Percentiles rank a stretch among this genome's conserved stretches.
These are phyloP conservation scores for Molossus molossus DNA, from an alignment of 2,797 vertebrate species.

Conservation along the genomic window DNA sequence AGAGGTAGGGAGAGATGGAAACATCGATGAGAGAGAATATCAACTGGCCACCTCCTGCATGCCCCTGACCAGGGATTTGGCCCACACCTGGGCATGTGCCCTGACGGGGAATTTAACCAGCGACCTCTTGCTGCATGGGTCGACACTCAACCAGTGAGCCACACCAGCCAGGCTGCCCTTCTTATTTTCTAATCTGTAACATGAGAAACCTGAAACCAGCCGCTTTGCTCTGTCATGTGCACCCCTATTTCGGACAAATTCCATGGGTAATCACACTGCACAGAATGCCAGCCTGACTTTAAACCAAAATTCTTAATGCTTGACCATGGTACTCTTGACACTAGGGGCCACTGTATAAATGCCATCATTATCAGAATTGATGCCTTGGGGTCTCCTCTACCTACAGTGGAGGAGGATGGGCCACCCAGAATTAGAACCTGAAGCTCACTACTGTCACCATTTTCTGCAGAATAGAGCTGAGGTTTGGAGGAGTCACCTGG, in stretches of 20 bases:
- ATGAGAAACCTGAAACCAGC: neutral
- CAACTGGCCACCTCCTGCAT: too few relatives aligned
- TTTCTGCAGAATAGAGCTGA: neutral
- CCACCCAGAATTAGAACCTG: neutral
- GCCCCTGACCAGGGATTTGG: too few relatives aligned
- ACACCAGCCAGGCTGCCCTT: neutral
- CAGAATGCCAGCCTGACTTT: slow-evolving; percentile 67
- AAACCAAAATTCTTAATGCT: slow-evolving; percentile 67
- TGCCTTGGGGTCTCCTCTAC: neutral
- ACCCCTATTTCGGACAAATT: slow-evolving; percentile 57
- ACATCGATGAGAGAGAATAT: too few relatives aligned
- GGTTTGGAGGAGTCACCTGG: neutral
- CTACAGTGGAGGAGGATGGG: neutral
- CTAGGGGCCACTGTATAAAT: neutral
- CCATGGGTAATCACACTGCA: slow-evolving; percentile 67
- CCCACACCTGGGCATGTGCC: too few relatives aligned
- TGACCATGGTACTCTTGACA: slow-evolving; percentile 32
- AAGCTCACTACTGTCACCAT: neutral
- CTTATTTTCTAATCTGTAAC: neutral
- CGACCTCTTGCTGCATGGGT: too few relatives aligned
- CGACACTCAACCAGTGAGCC: too few relatives aligned
- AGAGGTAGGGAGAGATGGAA: too few relatives aligned
- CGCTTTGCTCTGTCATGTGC: neutral
- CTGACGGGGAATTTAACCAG: too few relatives aligned
- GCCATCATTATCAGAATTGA: neutral